phyloP scores from a whole-genome alignment of 2,797 vertebrate genomes.

The Neomorphus geoffroyi region DNA sequence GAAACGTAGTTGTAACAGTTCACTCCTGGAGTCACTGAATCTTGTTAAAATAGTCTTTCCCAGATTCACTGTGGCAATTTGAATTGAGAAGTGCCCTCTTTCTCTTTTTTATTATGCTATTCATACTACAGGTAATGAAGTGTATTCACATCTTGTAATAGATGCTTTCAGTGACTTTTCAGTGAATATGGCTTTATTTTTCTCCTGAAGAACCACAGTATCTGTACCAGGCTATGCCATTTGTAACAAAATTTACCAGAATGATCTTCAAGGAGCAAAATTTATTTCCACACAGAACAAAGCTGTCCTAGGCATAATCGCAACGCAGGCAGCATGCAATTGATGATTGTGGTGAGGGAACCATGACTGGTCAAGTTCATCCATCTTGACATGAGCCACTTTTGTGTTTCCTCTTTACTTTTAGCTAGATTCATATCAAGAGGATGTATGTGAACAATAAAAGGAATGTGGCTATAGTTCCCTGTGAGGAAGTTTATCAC shows the following conservation, averaged over 20 bases:
- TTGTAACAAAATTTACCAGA: background rate
- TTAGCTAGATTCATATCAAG: background rate
- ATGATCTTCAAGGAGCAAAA: background rate
- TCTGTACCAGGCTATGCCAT: background rate
- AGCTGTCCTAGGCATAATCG: background rate
- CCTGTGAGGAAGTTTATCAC: background rate
- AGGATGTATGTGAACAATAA: background rate
- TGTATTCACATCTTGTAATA: background rate
- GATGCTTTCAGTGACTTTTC: background rate
- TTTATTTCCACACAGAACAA: background rate
- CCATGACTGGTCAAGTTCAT: accelerated
- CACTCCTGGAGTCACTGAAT: background rate
- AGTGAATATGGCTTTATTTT: background rate
- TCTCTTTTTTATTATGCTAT: background rate
- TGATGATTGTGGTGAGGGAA: background rate
- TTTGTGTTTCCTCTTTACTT: background rate
- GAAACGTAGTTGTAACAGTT: background rate
- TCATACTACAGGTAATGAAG: background rate
- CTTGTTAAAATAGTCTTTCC: slow-evolving; percentile 16
- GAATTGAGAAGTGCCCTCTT: background rate
- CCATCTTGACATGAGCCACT: background rate
- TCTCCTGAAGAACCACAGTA: background rate
- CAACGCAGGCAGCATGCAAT: accelerated
- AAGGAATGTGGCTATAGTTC: background rate
- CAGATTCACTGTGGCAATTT: background rate